phyloP scores from a whole-genome alignment of 2,888 invertebrate species.

The Rhamnusium bicolor region DNA sequence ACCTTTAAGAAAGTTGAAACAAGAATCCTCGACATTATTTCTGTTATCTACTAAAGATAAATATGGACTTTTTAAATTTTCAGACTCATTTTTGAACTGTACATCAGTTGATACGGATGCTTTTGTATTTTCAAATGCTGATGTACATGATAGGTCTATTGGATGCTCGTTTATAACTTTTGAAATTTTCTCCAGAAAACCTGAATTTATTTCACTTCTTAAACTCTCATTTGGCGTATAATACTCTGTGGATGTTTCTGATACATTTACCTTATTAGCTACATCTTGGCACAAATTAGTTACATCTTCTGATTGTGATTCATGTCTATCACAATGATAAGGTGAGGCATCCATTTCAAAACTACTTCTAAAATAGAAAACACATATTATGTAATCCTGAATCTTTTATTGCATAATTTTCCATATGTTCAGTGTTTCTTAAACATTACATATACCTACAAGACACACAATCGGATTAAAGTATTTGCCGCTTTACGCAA shows the following conservation, averaged over 20 bases:
- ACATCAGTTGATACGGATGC: not conserved
- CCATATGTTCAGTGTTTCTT: no score
- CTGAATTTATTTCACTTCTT: slow-evolving; percentile 4
- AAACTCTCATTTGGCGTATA: slow-evolving; percentile 28
- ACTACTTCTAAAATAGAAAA: not conserved
- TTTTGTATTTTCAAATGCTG: slow-evolving; percentile 13
- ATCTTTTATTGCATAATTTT: no score
- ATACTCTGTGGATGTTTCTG: slow-evolving; percentile 25
- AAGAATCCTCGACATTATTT: not conserved
- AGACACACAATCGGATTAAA: no score
- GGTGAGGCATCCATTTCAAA: slow-evolving; percentile 2
- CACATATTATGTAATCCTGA: no score
- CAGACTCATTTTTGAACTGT: not conserved
- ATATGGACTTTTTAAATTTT: not conserved
- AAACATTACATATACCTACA: no score
- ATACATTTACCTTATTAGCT: slow-evolving; percentile 16
- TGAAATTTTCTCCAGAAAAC: slow-evolving; percentile 16
- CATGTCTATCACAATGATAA: not conserved
- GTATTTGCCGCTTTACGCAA: no score
- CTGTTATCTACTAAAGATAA: not conserved
- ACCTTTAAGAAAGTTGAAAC: slow-evolving; percentile 15
- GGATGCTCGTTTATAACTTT: slow-evolving; percentile 12
- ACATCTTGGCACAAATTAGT: slow-evolving; percentile 1
- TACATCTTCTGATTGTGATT: not conserved
- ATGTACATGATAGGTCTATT: slow-evolving; percentile 5